Percentiles rank a stretch among this genome's conserved stretches.
phyloP scores from a whole-genome alignment of 2,113 vertebrate genomes.

The Cyanoderma ruficeps region DNA sequence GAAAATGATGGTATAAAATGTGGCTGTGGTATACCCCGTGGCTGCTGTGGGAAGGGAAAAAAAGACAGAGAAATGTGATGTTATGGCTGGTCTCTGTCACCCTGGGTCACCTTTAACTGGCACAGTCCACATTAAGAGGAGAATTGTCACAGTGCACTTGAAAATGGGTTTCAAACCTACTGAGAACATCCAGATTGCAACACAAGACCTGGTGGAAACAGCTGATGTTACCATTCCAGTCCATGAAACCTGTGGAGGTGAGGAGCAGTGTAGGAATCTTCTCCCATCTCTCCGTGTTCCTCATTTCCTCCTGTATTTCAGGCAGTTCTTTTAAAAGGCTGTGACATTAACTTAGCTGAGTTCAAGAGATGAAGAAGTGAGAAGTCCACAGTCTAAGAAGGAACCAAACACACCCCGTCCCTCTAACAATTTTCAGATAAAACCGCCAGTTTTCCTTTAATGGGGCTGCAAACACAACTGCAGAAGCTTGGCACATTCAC shows the following conservation, averaged over 20 bases:
- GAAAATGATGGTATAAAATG: slow-evolving; percentile 32
- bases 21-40: rapidly evolving
- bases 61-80: neutral
- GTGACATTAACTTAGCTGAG: neutral
- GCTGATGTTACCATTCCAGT: neutral
- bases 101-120: neutral
- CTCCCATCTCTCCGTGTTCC: neutral
- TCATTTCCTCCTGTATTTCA: neutral
- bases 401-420: neutral
- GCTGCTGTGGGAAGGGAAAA: neutral
- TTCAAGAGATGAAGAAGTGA: neutral
- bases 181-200: neutral
- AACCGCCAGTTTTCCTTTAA: neutral
- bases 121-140: neutral
- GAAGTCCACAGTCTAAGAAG: neutral
- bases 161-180: neutral
- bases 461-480: neutral
- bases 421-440: neutral
- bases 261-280: neutral
- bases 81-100: neutral
- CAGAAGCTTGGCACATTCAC: neutral
- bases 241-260: neutral
- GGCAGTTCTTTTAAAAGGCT: neutral
- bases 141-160: neutral
- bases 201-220: neutral